phyloP scores from a whole-genome alignment of 2,113 vertebrate genomes.

The Romanogobio albipinnatus region DNA sequence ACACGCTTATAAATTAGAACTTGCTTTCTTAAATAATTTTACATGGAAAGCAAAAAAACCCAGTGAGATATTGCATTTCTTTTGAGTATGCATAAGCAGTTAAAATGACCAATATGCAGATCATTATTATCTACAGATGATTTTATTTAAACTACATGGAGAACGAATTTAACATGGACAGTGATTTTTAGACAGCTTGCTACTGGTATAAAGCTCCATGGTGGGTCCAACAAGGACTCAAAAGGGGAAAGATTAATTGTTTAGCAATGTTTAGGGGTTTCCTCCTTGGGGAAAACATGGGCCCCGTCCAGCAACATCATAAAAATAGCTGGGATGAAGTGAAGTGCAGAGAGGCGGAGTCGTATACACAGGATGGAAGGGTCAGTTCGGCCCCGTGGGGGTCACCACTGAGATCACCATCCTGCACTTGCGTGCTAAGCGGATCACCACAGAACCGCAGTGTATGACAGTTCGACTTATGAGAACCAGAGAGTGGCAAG shows the following conservation, averaged over 20 bases:
- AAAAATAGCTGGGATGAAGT: conserved; percentile 74
- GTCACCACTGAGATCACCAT: conserved; percentile 60
- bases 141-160: not conserved
- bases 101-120: not conserved
- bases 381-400: conserved; percentile 60
- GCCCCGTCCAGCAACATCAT: conserved; percentile 66
- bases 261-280: conserved; percentile 58
- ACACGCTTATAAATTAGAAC: not conserved
- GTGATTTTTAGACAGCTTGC: conserved; percentile 7
- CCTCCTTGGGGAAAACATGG: conserved; percentile 52
- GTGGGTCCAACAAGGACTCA: conserved; percentile 37
- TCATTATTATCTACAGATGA: not conserved
- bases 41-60: not conserved
- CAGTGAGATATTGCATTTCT: not conserved
- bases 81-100: not conserved
- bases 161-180: not conserved
- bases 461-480: conserved; percentile 2
- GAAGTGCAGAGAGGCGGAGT: conserved; percentile 66
- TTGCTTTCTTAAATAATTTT: too few species aligned
- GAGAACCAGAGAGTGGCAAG: conserved; percentile 1
- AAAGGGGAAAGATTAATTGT: conserved; percentile 50
- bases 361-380: conserved; percentile 71
- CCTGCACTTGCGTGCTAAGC: conserved; percentile 36
- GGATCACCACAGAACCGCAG: conserved; percentile 14
- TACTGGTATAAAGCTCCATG: conserved; percentile 34